Evolutionary conservation across 2,113 vertebrate species (phyloP).

Genomic region (Bambusicola thoracicus): DNA sequence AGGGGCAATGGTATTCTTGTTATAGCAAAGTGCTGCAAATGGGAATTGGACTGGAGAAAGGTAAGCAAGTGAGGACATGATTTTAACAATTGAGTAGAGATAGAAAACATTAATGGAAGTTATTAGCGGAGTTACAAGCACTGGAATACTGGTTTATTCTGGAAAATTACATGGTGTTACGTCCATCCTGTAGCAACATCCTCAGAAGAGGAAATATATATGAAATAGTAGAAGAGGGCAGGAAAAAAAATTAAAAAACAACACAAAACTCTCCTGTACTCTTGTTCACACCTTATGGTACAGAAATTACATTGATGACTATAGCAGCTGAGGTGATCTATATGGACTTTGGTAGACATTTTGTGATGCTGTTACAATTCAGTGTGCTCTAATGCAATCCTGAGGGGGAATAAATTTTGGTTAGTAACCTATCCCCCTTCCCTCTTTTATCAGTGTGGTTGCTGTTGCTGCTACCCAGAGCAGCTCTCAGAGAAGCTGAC

Average conservation of each 20-base stretch:
- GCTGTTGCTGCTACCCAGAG: neutral
- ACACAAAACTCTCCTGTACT: neutral
- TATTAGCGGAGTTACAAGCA: neutral
- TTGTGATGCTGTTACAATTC: neutral
- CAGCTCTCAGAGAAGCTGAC: neutral
- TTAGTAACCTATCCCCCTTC: neutral
- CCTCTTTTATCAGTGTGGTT: neutral
- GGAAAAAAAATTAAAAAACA: neutral
- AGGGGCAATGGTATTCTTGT: neutral
- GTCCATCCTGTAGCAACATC: neutral
- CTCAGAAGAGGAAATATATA: neutral
- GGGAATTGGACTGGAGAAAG: neutral
- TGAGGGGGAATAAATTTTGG: rapidly evolving
- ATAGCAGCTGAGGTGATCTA: neutral
- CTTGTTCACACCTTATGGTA: neutral
- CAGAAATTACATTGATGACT: neutral
- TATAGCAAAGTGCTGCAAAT: rapidly evolving
- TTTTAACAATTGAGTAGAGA: neutral
- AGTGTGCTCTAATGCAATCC: neutral
- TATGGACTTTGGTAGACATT: neutral
- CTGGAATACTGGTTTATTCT: neutral
- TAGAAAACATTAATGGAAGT: neutral
- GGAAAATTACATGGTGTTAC: neutral
- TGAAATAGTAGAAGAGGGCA: neutral
- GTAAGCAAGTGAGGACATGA: neutral